These are phyloP conservation scores for Cavia porcellus DNA, from an alignment of 2,113 vertebrate genomes.

Conservation along the genomic window DNA sequence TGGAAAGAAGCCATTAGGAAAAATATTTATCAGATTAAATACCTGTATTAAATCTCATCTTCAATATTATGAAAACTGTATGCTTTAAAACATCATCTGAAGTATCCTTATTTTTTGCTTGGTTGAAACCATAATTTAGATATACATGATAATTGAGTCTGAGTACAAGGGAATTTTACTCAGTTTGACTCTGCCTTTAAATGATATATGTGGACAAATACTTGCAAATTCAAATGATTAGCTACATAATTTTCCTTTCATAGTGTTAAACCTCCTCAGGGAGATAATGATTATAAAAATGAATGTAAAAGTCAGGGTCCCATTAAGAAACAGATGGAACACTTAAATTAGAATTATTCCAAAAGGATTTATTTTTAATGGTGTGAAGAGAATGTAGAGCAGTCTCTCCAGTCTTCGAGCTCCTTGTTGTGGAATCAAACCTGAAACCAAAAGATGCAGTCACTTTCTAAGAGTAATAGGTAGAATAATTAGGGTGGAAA, in stretches of 20 bases:
- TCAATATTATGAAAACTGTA: constrained; percentile 17
- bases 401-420: neutral
- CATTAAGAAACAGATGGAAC: neutral
- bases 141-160: neutral
- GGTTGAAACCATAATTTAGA: constrained; percentile 56
- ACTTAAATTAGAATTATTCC: neutral
- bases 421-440: neutral
- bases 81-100: constrained; percentile 43
- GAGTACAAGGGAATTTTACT: constrained; percentile 53
- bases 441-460: neutral
- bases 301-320: neutral
- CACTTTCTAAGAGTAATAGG: rapidly evolving
- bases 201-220: constrained; percentile 54
- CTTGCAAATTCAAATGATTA: constrained; percentile 27
- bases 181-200: constrained; percentile 27
- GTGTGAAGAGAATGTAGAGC: neutral
- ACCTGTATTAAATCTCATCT: neutral
- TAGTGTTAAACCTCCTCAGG: neutral
- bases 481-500: neutral
- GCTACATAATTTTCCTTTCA: neutral
- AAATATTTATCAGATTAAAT: constrained; percentile 63
- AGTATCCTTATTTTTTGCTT: constrained; percentile 62
- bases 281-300: constrained; percentile 24
- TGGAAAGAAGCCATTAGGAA: constrained; percentile 43
- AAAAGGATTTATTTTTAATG: neutral